phyloP scores from a whole-genome alignment of 53 echinoderm and acorn worm species.

The Paracentrotus lividus region DNA sequence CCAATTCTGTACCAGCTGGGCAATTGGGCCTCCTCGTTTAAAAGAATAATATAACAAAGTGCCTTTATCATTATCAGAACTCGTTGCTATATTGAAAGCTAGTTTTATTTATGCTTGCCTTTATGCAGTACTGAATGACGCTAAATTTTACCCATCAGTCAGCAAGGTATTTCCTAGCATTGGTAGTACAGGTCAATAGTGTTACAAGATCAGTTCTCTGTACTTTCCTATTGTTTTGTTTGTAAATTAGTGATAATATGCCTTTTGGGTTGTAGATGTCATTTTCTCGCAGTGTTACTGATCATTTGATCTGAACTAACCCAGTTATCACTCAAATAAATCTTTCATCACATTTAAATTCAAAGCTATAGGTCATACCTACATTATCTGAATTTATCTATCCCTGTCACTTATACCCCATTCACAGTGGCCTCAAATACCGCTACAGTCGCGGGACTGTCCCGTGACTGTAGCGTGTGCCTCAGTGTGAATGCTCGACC shows the following conservation, averaged over 20 bases:
- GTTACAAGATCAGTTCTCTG: background rate
- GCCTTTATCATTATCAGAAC: too few relatives aligned
- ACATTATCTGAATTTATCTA: background rate
- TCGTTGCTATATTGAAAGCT: too few relatives aligned
- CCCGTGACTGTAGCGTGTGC: too few relatives aligned
- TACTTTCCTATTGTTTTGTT: constrained; percentile 13
- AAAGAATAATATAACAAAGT: too few relatives aligned
- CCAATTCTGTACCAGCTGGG: too few relatives aligned
- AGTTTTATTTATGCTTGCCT: too few relatives aligned
- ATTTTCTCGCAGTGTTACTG: background rate
- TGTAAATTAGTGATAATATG: background rate
- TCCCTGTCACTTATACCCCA: background rate
- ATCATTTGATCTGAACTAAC: background rate
- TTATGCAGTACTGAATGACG: too few relatives aligned
- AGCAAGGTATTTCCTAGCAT: background rate
- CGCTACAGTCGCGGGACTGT: too few relatives aligned
- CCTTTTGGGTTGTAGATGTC: background rate
- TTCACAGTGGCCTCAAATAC: too few relatives aligned
- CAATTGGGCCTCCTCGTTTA: too few relatives aligned
- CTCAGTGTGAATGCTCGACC: too few relatives aligned
- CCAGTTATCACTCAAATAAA: background rate
- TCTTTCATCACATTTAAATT: background rate
- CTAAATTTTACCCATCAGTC: too few relatives aligned
- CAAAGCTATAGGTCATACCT: background rate
- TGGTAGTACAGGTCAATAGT: background rate